These are phyloP conservation scores for Platichthys flesus DNA, from an alignment of 2,113 vertebrate species.

Conservation along the genomic window DNA sequence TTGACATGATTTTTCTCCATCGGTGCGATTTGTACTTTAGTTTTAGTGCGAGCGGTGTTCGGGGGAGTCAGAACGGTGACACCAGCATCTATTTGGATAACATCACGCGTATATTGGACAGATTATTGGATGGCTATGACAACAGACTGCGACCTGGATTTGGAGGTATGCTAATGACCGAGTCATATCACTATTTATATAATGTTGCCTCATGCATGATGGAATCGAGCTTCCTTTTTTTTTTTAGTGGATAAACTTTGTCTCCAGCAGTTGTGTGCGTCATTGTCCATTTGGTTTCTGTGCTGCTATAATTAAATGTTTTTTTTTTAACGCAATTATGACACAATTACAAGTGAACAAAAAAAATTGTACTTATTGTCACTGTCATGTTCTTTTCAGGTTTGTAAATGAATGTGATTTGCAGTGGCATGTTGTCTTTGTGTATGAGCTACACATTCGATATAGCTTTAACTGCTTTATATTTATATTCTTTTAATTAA, in stretches of 20 bases:
- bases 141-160: constrained; percentile 94
- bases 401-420: background rate
- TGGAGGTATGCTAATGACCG: constrained; percentile 84
- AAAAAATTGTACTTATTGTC: too few relatives aligned
- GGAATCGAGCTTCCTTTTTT: background rate
- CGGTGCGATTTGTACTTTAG: constrained; percentile 47
- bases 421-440: background rate
- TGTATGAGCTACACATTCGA: background rate
- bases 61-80: constrained; percentile 77
- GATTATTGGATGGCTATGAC: constrained; percentile 94
- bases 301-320: background rate
- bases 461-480: background rate
- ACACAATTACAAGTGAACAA: background rate
- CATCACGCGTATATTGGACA: constrained; percentile 92
- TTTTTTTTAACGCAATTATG: background rate
- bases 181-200: background rate
- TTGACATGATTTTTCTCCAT: constrained; percentile 1
- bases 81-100: constrained; percentile 89
- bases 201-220: constrained; percentile 2
- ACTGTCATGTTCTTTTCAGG: background rate
- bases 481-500: too few relatives aligned
- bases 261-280: constrained; percentile 13
- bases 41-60: constrained; percentile 81
- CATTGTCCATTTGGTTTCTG: constrained; percentile 4
- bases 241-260: constrained; percentile 48